Base-by-base conservation (phyloP, 2,888 invertebrate genomes). In the Zygothrica quintamaculata region DNA sequence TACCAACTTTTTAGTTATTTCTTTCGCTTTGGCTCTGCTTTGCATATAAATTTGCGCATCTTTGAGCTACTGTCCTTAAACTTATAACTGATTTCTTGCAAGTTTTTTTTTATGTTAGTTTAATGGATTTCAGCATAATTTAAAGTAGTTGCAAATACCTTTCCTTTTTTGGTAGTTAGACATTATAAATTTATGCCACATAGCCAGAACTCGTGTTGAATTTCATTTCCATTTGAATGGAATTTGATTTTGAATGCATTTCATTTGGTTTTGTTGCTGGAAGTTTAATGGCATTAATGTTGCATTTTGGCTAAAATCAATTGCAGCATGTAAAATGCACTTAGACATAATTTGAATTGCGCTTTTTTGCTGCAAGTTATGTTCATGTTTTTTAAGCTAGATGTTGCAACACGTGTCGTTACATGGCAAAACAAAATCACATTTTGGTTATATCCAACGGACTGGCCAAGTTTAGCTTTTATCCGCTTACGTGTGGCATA, bases 181-280 rank as follows among this genome's bases (percentile, higher is more conserved):
- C 18, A 15, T 16, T 18, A 13, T 1, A 44, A 43, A 60, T 68
- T 13, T 60, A 43, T 51, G 43, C 51, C 44, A 51, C 31, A 42
- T 43, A 9, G n/a, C 26, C 40, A 52, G 15, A 51, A 57, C 36
- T 31, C 42, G 29, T 57, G 42, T 42, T 62, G 53, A 57, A 56
- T 56, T 65, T 58, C 39, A 65, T 64, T 69, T 66, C 26, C 13
- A 56, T 50, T 16, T 40, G 58, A 65, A 29, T 44, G 48, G 16
- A 58, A 67, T 74, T 77, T 72, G 69, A 65, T 65, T 77, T 74
- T 62, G 43, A 53, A 80, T 80, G 61, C 71, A 71, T 69, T 65
- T 67, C 64, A 70, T 64, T 71, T 66, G 59, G 59, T n/a, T n/a
- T 60, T 66, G 53, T 43, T 68, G 34, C 9, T 42, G 39, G n/a